Percentiles rank a stretch among this genome's conserved stretches.
These are phyloP conservation scores for Oreohelix idahoensis DNA, from an alignment of 1,140 invertebrate genomes.

Conservation along the genomic window DNA sequence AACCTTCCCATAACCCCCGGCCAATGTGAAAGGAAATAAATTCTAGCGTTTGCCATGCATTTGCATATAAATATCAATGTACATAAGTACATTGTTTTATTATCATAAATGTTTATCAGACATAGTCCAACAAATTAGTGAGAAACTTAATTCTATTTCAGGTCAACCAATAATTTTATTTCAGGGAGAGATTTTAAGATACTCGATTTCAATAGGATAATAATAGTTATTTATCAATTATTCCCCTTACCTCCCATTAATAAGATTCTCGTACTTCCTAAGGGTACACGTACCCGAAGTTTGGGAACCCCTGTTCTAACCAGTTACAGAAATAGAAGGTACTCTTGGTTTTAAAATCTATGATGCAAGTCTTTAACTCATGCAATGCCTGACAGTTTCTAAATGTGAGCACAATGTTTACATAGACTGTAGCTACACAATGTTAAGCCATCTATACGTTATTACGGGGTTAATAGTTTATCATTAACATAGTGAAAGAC, in stretches of 20 bases:
- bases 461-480: neutral
- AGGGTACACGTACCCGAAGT: neutral
- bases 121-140: too few relatives aligned
- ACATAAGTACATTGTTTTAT: too few relatives aligned
- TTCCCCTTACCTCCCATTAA: neutral
- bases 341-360: neutral
- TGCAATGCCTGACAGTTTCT: neutral
- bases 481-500: neutral
- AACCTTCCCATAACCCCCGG: too few relatives aligned
- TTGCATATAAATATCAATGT: too few relatives aligned
- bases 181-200: too few relatives aligned
- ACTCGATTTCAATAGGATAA: too few relatives aligned
- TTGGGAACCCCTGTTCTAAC: neutral
- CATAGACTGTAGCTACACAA: neutral
- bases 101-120: too few relatives aligned
- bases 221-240: neutral
- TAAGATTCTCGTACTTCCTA: too few relatives aligned
- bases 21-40: too few relatives aligned
- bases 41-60: too few relatives aligned
- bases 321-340: neutral
- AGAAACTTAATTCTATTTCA: too few relatives aligned
- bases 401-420: neutral
- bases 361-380: neutral
- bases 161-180: too few relatives aligned
- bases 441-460: neutral